Base-by-base conservation (phyloP, 1,140 invertebrate genomes). In the Ceratosolen fusciceps region DNA sequence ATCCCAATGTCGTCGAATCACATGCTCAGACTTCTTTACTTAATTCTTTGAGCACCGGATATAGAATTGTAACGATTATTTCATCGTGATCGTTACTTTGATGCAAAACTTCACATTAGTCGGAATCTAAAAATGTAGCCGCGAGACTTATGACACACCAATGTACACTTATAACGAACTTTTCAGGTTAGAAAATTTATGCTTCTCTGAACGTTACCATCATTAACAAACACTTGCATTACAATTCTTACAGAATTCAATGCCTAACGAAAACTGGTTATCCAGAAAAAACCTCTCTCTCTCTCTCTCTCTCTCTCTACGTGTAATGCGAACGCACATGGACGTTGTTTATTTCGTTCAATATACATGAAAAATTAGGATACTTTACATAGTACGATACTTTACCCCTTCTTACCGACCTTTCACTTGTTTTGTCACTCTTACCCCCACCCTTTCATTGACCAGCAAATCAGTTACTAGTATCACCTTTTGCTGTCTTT, bases 101-200 rank as follows among this genome's bases (percentile, higher is more conserved):
- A n/a, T n/a, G n/a, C n/a, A n/a, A n/a, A n/a, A n/a, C n/a, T n/a
- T n/a, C n/a, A n/a, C n/a, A n/a, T n/a, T n/a, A n/a, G n/a, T n/a
- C n/a, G n/a, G n/a, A n/a, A n/a, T n/a, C n/a, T n/a, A n/a, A n/a
- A n/a, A n/a, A n/a, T n/a, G n/a, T n/a, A n/a, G n/a, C n/a, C n/a
- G n/a, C n/a, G n/a, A n/a, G n/a, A 39, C 8, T 19, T 10, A 39
- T 21, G 34, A 31, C 10, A 21, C 72, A 10, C 43, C 31, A 34
- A 34, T 10, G 24, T 56, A 73, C 9, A 19, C n/a, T 2, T 54
- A 37, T 7, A 58, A 12, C 71, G 43, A 1, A 19, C 29, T 14
- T 74, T 74, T 74, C 49, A 74, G 72, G 72, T 74, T 74, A 74
- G 72, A 74, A 74, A 39, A 60, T 3, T 60, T 4, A 31, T 60